Evolutionary conservation across 2,888 invertebrate species (phyloP), one percentile per base, ranked within the genome.

Genomic region (Clivina fossor): DNA sequence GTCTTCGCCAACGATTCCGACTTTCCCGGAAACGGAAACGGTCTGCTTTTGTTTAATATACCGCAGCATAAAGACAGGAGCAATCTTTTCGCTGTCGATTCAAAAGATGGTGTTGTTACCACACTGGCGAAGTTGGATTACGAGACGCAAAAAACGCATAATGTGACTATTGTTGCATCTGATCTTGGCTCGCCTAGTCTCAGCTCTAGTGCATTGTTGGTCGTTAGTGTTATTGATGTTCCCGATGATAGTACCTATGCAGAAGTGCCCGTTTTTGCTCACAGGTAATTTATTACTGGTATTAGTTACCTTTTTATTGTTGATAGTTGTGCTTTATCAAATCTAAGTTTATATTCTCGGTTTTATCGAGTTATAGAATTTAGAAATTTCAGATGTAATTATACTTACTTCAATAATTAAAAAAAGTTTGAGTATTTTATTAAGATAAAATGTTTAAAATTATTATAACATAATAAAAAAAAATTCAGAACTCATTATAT

Each of bases 1-100:
- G 82, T 93, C 1, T 84, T 81, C 58, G 93, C 93, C 0, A 90
- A 91, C 61, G 93, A 93, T 72, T 84, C 88, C 9, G 93, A 93
- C 69, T 90, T 89, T 63, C 74, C 83, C 35, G 88, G 89, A 1
- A 91, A 92, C 66, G 92, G 92, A n/a, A 93, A 93, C 66, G 92
- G 92, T 0, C 73, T 91, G 35, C 83, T 93, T 2, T 73, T 92
- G 0, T 93, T 87, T 62, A 87, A 88, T 63, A 76, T 92, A 37
- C 81, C 84, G 0, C 83, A 86, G 58, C 78, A 78, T 59, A 84
- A 81, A 59, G 79, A 82, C 65, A 78, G 80, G 30, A 74, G 81
- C 0, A 80, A 80, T 65, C 71, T 86, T 35, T 92, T 93, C 68
- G 78, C 85, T 15, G 88, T 93, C 46, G 92, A 93, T 69, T 90